Conservation (phyloP, 2,888 invertebrate species). For the Drosophila neutralis region DNA sequence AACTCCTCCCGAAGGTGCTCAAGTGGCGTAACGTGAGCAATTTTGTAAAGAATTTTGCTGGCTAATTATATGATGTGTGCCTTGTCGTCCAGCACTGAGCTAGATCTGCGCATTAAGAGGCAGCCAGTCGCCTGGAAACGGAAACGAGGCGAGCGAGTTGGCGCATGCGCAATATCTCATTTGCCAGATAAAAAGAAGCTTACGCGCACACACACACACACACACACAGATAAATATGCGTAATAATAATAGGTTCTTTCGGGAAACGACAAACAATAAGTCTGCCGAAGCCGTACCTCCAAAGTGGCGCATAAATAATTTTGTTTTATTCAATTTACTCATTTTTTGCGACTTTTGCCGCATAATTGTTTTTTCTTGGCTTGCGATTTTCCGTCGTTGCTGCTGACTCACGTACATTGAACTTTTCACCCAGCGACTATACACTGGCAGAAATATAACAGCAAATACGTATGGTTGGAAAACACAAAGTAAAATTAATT, state of each 20-base stretch:
- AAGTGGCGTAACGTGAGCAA: conserved; percentile 53
- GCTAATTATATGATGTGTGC: not conserved
- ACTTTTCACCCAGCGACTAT: conserved; percentile 1
- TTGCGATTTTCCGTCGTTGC: conserved; percentile 21
- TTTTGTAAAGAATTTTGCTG: conserved; percentile 29
- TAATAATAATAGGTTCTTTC: conserved; percentile 38
- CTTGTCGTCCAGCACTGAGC: conserved; percentile 23
- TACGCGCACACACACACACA: conserved; percentile 4
- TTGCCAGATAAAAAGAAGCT: conserved; percentile 58
- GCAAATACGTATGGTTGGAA: not conserved
- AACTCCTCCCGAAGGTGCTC: conserved; percentile 17
- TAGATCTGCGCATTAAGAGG: conserved; percentile 48
- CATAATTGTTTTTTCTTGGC: conserved; percentile 65
- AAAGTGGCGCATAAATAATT: conserved; percentile 68
- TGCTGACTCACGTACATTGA: not conserved
- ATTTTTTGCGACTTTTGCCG: conserved; percentile 48
- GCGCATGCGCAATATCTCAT: conserved; percentile 75
- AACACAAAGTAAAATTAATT: not conserved
- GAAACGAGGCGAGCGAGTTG: conserved; percentile 57
- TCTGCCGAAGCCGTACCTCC: conserved; percentile 50
- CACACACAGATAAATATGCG: not conserved
- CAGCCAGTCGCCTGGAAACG: conserved; percentile 61
- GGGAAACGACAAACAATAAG: conserved; percentile 37
- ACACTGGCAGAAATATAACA: not conserved
- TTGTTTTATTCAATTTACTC: conserved; percentile 27